phyloP scores from a whole-genome alignment of 2,888 invertebrate genomes.

The Lepas anatifera region DNA sequence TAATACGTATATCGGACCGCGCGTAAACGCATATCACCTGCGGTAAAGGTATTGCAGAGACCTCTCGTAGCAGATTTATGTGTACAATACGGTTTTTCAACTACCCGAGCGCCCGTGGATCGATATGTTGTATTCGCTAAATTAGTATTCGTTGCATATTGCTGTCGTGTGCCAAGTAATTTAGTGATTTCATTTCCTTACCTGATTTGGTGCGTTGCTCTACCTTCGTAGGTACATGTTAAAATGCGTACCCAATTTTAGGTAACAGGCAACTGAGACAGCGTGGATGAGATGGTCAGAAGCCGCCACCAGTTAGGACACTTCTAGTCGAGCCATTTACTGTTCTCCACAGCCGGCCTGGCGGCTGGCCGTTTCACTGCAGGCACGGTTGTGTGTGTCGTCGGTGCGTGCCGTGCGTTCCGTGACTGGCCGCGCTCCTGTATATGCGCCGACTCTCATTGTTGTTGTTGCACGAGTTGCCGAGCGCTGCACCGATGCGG shows the following conservation, averaged over 20 bases:
- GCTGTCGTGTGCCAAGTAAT: constrained; percentile 12
- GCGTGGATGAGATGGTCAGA: not conserved
- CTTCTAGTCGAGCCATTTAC: not conserved
- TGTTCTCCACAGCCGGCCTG: not conserved
- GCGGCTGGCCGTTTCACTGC: not conserved
- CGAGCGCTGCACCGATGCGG: too few relatives aligned
- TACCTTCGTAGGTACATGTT: not conserved
- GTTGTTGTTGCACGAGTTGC: too few relatives aligned
- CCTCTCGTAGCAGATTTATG: not conserved
- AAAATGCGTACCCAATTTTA: not conserved
- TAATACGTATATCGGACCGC: not conserved
- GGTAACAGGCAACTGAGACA: too few relatives aligned
- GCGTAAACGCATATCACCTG: constrained; percentile 3
- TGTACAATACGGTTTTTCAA: constrained; percentile 4
- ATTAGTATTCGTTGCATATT: constrained; percentile 8
- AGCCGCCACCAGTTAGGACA: not conserved
- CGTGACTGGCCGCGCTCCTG: too few relatives aligned
- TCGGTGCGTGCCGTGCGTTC: too few relatives aligned
- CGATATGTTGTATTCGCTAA: not conserved
- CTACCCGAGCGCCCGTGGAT: not conserved
- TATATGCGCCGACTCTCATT: too few relatives aligned
- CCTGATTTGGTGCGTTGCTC: too few relatives aligned
- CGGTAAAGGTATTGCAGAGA: not conserved
- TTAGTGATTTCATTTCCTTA: not conserved
- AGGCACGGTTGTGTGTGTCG: too few relatives aligned